phyloP scores from a whole-genome alignment of 2,888 invertebrate species.

The Nebria brevicollis region DNA sequence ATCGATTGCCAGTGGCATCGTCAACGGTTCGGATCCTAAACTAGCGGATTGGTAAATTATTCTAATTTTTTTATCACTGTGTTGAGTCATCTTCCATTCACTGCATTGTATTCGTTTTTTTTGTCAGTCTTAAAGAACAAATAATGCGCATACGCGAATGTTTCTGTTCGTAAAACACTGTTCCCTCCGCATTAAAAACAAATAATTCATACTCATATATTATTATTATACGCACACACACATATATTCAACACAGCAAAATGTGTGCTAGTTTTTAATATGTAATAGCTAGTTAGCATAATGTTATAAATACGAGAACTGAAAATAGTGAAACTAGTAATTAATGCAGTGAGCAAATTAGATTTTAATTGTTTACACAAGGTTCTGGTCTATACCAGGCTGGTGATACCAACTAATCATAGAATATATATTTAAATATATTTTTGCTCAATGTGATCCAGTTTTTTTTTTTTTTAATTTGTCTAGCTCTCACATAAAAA shows the following conservation, averaged over 20 bases:
- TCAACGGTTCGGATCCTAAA: too few relatives aligned
- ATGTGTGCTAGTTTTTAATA: not conserved
- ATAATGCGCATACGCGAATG: not conserved
- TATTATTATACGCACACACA: not conserved
- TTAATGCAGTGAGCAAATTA: constrained; percentile 35
- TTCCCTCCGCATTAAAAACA: not conserved
- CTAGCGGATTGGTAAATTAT: too few relatives aligned
- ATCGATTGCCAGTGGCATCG: too few relatives aligned
- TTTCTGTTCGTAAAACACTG: not conserved
- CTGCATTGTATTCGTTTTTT: not conserved
- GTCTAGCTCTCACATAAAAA: constrained; percentile 17
- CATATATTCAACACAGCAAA: not conserved
- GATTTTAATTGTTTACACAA: constrained; percentile 31
- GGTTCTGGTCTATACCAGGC: constrained; percentile 19
- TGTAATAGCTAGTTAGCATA: constrained; percentile 5
- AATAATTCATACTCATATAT: constrained; percentile 1
- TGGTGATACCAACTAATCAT: constrained; percentile 45
- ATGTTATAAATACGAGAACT: constrained; percentile 32
- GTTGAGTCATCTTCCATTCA: not conserved
- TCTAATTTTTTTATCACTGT: not conserved
- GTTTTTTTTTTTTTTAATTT: constrained; percentile 11
- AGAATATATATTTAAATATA: constrained; percentile 37
- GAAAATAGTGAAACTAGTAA: constrained; percentile 29
- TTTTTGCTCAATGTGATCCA: constrained; percentile 46
- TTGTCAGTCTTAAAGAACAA: not conserved